phyloP scores from a whole-genome alignment of 2,888 invertebrate genomes.

The Plemyria rubiginata region DNA sequence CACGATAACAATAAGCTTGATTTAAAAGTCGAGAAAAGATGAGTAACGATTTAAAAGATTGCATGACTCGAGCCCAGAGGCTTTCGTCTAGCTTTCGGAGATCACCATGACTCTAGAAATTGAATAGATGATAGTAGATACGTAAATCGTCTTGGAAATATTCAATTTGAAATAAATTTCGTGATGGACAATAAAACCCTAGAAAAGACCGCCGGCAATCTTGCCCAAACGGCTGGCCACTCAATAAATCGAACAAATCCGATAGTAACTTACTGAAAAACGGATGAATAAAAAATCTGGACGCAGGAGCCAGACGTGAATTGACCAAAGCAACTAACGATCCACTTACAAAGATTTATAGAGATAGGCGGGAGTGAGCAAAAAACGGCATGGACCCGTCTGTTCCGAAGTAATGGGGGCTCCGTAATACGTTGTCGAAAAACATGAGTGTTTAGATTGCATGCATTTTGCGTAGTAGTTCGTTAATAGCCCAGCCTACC shows the following conservation, averaged over 20 bases:
- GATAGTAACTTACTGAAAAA: constrained; percentile 53
- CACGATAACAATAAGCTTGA: neutral
- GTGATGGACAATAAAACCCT: constrained; percentile 23
- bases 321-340: constrained; percentile 74
- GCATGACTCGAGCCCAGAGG: neutral
- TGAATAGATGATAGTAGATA: neutral
- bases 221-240: constrained; percentile 32
- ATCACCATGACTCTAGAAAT: constrained; percentile 1
- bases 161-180: constrained; percentile 27
- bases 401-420: constrained; percentile 57
- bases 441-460: constrained; percentile 60
- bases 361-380: constrained; percentile 63
- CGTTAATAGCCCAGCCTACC: constrained; percentile 40
- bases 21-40: neutral
- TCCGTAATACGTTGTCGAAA: constrained; percentile 52
- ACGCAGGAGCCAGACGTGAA: constrained; percentile 61
- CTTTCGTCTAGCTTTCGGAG: neutral
- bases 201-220: constrained; percentile 26
- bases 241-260: constrained; percentile 44
- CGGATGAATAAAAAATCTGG: constrained; percentile 64
- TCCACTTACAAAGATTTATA: constrained; percentile 76
- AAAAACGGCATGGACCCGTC: constrained; percentile 64
- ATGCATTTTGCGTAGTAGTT: constrained; percentile 54
- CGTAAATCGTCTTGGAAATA: constrained; percentile 11
- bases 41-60: neutral